Base-by-base conservation (phyloP, 2,888 invertebrate genomes). In the Diplazon laetatorius region DNA sequence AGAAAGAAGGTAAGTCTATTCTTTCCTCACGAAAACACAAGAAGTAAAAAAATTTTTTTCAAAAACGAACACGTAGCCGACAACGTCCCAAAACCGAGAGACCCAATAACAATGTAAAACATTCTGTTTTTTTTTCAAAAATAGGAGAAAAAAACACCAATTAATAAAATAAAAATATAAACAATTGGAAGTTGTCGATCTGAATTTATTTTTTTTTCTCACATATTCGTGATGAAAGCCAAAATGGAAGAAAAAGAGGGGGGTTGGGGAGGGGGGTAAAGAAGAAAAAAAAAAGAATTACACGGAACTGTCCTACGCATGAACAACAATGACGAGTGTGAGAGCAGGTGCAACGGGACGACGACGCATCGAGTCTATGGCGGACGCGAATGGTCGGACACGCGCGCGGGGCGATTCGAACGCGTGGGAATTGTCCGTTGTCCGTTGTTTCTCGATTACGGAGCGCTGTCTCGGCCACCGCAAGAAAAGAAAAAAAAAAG, bases 291-390 rank as follows among this genome's bases (percentile, higher is more conserved):
- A 48, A 48, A 48, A 63, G 20, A 48, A n/a, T n/a, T n/a, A n/a
- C n/a, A 52, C 10, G 20, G 20, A 20, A 25, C 9, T 10, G 39
- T 55, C 52, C 42, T 18, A 25, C 68, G 55, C 52, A 66, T n/a
- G n/a, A 68, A 68, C 68, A 68, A 68, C 68, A 68, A 68, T 68
- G 44, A 42, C 2, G 55, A 39, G 70, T 50, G 57, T 44, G 69
- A 59, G 76, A 66, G 70, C 76, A 76, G 76, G 76, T 76, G 76
- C 70, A 65, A 48, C 63, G 30, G 42, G 55, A 20, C 46, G 59
- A 63, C 22, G 30, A 14, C 37, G n/a, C n/a, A n/a, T n/a, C n/a
- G n/a, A n/a, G n/a, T n/a, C n/a, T 50, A 39, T 30, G 22, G 48
- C 57, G 59, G 66, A 59, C 10, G 48, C 35, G 66, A 44, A 46